A percentile compares a stretch with the other conserved stretches of the same genome.
Conservation (phyloP, 2,113 vertebrate genomes). For the Eurystomus gularis region DNA sequence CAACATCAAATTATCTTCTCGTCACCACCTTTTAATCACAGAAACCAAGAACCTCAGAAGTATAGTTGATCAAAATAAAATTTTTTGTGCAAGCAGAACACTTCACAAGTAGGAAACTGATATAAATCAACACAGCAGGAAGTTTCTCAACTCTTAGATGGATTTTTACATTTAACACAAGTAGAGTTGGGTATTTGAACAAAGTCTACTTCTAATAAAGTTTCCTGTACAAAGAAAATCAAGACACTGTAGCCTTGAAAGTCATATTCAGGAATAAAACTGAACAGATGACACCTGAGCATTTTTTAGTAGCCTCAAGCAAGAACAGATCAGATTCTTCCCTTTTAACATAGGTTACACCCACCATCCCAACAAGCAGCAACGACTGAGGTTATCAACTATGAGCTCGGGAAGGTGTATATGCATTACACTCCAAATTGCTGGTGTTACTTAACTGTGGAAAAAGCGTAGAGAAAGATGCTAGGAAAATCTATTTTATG, state of each 20-base stretch:
- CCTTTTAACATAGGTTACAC: fast-evolving
- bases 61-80: background rate
- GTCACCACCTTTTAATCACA: background rate
- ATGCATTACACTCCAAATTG: background rate
- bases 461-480: background rate
- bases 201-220: background rate
- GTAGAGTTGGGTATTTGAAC: background rate
- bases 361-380: background rate
- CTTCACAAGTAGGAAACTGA: background rate
- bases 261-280: background rate
- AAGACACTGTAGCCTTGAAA: background rate
- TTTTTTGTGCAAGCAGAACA: background rate
- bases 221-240: background rate
- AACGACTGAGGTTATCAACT: background rate
- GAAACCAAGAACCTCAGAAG: background rate
- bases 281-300: background rate
- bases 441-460: background rate
- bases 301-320: background rate
- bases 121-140: background rate
- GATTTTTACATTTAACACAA: background rate
- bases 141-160: background rate
- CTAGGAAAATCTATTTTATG: background rate
- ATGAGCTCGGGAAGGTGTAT: background rate
- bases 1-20: background rate
- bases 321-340: background rate